Evolutionary conservation across 2,113 vertebrate species (phyloP), one percentile per base, ranked within the genome.

Genomic region (Balaenoptera acutorostrata): DNA sequence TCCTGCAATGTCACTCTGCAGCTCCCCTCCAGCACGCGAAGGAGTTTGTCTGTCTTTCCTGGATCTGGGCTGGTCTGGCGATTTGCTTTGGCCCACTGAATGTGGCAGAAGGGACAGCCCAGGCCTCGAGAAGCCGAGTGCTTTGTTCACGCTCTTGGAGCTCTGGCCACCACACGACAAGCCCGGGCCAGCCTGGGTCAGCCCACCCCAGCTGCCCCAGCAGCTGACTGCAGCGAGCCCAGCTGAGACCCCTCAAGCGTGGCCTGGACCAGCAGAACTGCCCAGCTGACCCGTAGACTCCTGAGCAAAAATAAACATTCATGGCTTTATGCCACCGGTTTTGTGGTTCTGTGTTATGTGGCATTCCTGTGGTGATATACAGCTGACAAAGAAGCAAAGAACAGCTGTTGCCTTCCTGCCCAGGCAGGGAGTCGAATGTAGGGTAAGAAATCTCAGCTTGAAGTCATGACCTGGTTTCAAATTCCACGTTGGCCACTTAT

Each of bases 361-460:
- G 59, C n/a, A 27, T 55, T 52, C 72, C 23, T 61, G 80, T 84
- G 75, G 74, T 9, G 21, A 88, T 5, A 93, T 52, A 49, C 18
- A 52, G 75, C 69, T 39, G 75, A 96, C 21, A 74, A 3, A 52
- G 46, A 95, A 83, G 46, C n/a, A 68, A 75, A 95, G 71, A 80
- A 64, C 36, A 39, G 52, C 18, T 18, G 80, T 27, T 6, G 20
- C 59, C 82, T 95, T 68, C 68, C 41, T 85, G 66, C 33, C 20
- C 29, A 10, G 21, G 27, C 27, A 1, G 12, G 57, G 71, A 90
- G 94, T 72, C 88, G 89, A 52, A 84, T 21, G 57, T 17, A 75
- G 20, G 44, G 55, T 13, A 57, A 71, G 44, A 90, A 39, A 14
- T 57, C n/a, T 61, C 21, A 29, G 57, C 46, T 74, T 12, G 33